Evolutionary conservation across 1,140 invertebrate genomes (phyloP).

Genomic region (Acromyrmex charruanus): DNA sequence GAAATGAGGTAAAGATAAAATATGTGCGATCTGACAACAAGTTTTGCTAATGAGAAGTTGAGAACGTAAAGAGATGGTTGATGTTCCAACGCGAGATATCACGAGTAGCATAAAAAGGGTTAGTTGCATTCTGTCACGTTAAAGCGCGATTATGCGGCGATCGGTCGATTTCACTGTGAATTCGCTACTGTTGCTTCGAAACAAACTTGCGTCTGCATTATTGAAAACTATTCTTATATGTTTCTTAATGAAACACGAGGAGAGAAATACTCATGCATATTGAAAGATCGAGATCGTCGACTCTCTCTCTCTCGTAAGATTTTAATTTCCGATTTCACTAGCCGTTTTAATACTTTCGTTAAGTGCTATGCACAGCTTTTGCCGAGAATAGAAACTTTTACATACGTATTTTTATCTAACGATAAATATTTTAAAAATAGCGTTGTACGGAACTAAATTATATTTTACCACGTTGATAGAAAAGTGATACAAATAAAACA

Average conservation of each 20-base stretch:
- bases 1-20: not conserved
- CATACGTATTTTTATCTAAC: not conserved
- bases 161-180: conserved; percentile 4
- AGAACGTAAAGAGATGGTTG: not conserved
- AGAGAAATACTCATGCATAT: conserved; percentile 8
- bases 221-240: not conserved
- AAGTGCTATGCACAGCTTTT: not conserved
- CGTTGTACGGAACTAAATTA: not conserved
- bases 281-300: not conserved
- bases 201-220: conserved; percentile 1
- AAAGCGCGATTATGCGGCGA: conserved; percentile 8
- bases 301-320: conserved; percentile 18
- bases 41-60: not conserved
- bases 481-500: too few species aligned
- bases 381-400: not conserved
- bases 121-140: conserved; percentile 39
- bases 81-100: conserved; percentile 17
- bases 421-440: not conserved
- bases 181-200: not conserved
- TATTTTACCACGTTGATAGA: not conserved
- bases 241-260: not conserved
- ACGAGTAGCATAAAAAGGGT: conserved; percentile 7
- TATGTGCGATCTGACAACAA: not conserved
- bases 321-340: not conserved
- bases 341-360: not conserved